phyloP scores from a whole-genome alignment of 1,140 invertebrate species.

The Magallana gigas region DNA sequence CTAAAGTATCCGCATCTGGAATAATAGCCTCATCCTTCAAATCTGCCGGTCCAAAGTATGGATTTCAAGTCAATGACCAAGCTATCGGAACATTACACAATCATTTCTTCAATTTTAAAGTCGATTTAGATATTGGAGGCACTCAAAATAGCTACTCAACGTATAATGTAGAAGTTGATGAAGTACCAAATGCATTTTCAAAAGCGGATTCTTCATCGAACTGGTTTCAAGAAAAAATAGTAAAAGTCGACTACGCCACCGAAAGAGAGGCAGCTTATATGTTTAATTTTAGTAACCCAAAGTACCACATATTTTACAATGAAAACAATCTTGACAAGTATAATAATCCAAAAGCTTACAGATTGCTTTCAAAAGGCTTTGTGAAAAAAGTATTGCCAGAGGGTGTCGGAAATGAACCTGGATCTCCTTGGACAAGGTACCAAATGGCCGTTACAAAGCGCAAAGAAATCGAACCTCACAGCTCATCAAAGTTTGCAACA shows the following conservation, averaged over 20 bases:
- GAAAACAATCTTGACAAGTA: background rate
- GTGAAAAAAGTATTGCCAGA: conserved; percentile 65
- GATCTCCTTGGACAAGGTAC: conserved; percentile 67
- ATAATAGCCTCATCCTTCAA: background rate
- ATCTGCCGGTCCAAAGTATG: conserved; percentile 42
- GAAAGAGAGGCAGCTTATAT: conserved; percentile 68
- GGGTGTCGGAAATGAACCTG: conserved; percentile 66
- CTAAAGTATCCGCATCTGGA: conserved; percentile 46
- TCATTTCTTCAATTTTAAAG: conserved; percentile 71
- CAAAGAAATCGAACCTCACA: conserved; percentile 64
- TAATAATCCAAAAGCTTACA: conserved; percentile 62
- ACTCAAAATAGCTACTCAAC: conserved; percentile 67
- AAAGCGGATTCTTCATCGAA: background rate
- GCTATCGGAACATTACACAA: conserved; percentile 64
- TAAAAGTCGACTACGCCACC: conserved; percentile 53
- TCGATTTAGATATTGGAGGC: conserved; percentile 66
- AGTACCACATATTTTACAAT: conserved; percentile 70
- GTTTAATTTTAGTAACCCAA: conserved; percentile 70
- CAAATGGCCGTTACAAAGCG: conserved; percentile 71
- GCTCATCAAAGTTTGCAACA: conserved; percentile 60
- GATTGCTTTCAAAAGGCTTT: conserved; percentile 53
- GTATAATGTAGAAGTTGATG: conserved; percentile 58
- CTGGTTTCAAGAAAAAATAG: conserved; percentile 54
- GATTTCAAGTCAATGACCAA: conserved; percentile 59
- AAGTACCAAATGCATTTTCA: conserved; percentile 54